phyloP scores from a whole-genome alignment of 2,888 invertebrate species.

The Diloba caeruleocephala region DNA sequence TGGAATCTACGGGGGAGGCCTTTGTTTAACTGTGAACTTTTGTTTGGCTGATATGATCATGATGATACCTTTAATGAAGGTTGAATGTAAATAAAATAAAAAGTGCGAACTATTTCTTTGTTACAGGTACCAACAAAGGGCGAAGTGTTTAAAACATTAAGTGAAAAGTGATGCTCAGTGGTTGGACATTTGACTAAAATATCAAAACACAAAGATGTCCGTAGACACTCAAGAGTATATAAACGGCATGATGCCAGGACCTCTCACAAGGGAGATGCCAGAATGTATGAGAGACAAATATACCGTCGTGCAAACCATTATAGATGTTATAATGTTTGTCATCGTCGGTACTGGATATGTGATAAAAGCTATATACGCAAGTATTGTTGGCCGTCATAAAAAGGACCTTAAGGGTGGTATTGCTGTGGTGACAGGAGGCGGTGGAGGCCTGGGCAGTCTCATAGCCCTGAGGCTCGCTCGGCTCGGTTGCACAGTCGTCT shows the following conservation, averaged over 20 bases:
- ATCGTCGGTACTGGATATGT: conserved; percentile 83
- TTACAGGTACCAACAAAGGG: conserved; percentile 60
- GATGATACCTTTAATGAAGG: too few relatives aligned
- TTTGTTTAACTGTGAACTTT: too few relatives aligned
- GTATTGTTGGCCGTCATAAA: conserved; percentile 90
- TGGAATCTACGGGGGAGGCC: too few relatives aligned
- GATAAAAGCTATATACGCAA: conserved; percentile 89
- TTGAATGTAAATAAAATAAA: conserved; percentile 1
- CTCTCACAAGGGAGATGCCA: conserved; percentile 83
- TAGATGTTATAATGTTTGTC: conserved; percentile 89
- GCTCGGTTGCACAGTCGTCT: conserved; percentile 93
- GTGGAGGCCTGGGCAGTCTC: conserved; percentile 95
- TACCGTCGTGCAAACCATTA: conserved; percentile 85
- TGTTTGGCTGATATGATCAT: too few relatives aligned
- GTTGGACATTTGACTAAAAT: conserved; percentile 29
- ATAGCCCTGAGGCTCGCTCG: conserved; percentile 93
- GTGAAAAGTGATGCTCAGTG: conserved; percentile 67
- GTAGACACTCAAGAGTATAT: conserved; percentile 80
- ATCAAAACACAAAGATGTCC: conserved; percentile 64
- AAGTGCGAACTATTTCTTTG: too few relatives aligned
- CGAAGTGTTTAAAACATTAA: conserved; percentile 38
- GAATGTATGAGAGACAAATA: conserved; percentile 85
- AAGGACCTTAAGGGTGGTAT: conserved; percentile 93
- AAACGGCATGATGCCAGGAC: conserved; percentile 80
- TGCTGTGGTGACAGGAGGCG: conserved; percentile 96